Evolutionary conservation across 2,888 invertebrate genomes (phyloP).

Genomic region (Tetanocera ferruginea): DNA sequence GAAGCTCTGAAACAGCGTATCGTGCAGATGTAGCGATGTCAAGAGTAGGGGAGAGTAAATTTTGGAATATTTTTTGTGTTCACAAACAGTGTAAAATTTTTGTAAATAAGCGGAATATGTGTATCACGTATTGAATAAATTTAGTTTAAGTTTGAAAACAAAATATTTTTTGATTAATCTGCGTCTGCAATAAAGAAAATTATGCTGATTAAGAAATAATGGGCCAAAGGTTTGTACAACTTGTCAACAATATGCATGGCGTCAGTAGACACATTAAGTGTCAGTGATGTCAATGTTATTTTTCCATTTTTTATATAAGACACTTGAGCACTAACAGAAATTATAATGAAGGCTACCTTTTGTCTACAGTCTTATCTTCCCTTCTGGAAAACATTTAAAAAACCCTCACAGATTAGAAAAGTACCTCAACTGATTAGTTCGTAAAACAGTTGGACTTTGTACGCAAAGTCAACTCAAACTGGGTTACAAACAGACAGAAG

Average conservation of each 20-base stretch:
- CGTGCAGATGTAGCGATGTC: constrained; percentile 62
- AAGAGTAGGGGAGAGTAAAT: background rate
- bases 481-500: too few species aligned
- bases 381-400: too few species aligned
- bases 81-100: background rate
- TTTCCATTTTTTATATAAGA: background rate
- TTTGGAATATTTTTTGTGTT: background rate
- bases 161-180: background rate
- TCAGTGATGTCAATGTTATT: background rate
- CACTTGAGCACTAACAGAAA: background rate
- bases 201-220: background rate
- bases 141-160: background rate
- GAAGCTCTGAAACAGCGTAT: constrained; percentile 75
- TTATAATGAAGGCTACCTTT: too few species aligned
- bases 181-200: too few species aligned
- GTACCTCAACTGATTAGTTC: too few species aligned
- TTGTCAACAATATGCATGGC: background rate
- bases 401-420: too few species aligned
- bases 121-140: background rate
- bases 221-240: background rate
- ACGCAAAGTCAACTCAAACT: too few species aligned
- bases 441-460: too few species aligned
- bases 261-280: background rate
- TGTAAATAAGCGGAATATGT: background rate
- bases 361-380: too few species aligned